These are phyloP conservation scores for Heliconius melpomene DNA, from an alignment of 1,140 invertebrate genomes.

Conservation along the genomic window DNA sequence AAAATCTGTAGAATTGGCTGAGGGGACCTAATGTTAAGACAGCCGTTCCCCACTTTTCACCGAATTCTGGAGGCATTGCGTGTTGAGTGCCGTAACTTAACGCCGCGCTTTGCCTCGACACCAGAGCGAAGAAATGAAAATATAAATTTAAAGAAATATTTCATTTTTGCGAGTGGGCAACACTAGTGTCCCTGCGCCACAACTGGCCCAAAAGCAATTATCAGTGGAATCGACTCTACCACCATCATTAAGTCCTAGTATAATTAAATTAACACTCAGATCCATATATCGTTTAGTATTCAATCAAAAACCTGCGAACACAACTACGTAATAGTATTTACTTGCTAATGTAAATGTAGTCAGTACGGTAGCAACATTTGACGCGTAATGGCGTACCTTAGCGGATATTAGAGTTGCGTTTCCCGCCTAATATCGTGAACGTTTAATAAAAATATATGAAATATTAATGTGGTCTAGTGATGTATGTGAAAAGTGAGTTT, in stretches of 20 bases:
- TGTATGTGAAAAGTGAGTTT: background rate
- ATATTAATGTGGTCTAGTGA: background rate
- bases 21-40: too few relatives aligned
- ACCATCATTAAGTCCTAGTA: background rate
- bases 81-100: too few relatives aligned
- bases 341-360: constrained; percentile 16
- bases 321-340: constrained; percentile 15
- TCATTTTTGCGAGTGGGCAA: too few relatives aligned
- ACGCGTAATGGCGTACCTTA: constrained; percentile 2
- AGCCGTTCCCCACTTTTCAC: too few relatives aligned
- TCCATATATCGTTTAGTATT: background rate
- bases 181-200: too few relatives aligned
- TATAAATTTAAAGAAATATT: too few relatives aligned
- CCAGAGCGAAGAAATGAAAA: too few relatives aligned
- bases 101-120: too few relatives aligned
- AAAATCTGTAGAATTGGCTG: too few relatives aligned
- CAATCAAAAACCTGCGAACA: background rate
- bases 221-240: background rate
- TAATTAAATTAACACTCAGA: background rate
- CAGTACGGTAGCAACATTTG: constrained; percentile 15
- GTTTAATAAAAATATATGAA: background rate
- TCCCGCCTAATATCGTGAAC: constrained; percentile 12
- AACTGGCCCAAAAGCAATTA: too few relatives aligned
- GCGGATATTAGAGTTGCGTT: background rate
- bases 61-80: too few relatives aligned